Percentiles rank a stretch among this genome's conserved stretches.
These are phyloP conservation scores for Metacarcinus magister DNA, from an alignment of 2,888 invertebrate genomes.

Conservation along the genomic window DNA sequence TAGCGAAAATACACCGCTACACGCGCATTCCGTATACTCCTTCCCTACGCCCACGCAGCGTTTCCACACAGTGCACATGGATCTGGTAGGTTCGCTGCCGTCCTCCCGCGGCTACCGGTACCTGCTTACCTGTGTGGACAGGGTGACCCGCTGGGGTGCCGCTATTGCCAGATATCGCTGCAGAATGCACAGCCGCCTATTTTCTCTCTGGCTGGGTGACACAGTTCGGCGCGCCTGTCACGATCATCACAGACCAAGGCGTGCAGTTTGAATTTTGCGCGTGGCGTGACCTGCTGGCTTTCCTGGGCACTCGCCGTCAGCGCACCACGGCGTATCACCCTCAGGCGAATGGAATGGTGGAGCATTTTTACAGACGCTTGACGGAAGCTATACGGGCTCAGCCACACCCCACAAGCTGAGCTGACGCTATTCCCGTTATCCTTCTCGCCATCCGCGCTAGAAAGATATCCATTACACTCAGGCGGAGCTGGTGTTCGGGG, in stretches of 20 bases:
- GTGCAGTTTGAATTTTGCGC: neutral
- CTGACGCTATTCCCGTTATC: no score
- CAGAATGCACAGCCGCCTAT: neutral
- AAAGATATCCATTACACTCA: neutral
- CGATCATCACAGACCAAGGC: neutral
- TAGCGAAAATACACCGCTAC: neutral
- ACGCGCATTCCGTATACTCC: neutral
- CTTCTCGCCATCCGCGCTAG: neutral
- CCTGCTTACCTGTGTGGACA: neutral
- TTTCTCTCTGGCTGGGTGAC: neutral
- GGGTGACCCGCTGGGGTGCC: neutral
- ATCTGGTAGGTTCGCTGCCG: neutral
- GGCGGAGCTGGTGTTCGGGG: neutral
- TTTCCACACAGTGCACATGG: conserved; percentile 31
- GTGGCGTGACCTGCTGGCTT: neutral
- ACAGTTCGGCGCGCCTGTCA: neutral
- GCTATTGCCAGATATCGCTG: neutral
- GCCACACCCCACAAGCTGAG: no score
- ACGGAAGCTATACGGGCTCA: no score
- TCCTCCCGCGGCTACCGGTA: neutral
- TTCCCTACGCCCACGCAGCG: neutral
- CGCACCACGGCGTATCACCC: neutral
- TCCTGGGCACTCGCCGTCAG: neutral
- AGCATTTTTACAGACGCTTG: no score
- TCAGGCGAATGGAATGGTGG: neutral